These are phyloP conservation scores for Brachypteracias leptosomus DNA, from an alignment of 2,113 vertebrate genomes.

Conservation along the genomic window DNA sequence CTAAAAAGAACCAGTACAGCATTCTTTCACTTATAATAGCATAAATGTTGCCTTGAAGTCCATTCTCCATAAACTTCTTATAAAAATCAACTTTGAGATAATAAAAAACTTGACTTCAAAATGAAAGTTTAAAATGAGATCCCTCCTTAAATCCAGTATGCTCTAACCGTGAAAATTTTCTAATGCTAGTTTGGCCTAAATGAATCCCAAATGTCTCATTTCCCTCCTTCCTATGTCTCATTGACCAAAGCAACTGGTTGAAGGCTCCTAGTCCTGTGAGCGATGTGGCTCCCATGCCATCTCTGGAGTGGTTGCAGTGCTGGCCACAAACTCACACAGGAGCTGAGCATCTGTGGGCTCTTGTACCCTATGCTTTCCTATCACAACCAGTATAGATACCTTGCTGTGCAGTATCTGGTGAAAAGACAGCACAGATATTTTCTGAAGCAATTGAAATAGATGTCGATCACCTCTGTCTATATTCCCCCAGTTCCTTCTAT, in stretches of 20 bases:
- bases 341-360: neutral
- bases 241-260: neutral
- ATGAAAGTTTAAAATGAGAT: neutral
- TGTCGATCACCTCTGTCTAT: neutral
- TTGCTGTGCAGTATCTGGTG: neutral
- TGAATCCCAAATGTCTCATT: neutral
- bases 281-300: rapidly evolving
- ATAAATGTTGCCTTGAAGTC: neutral
- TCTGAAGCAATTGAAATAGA: neutral
- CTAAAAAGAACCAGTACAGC: neutral
- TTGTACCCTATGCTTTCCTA: neutral
- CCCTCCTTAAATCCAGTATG: neutral
- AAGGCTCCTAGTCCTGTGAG: neutral
- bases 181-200: neutral
- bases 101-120: neutral
- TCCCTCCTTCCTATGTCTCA: neutral
- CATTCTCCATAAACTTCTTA: neutral
- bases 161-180: neutral
- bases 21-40: neutral
- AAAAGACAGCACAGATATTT: neutral
- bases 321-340: rapidly evolving
- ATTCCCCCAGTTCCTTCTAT: neutral
- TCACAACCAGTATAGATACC: rapidly evolving
- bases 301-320: no score
- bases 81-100: neutral